These are phyloP conservation scores for Jaculus jaculus DNA, from an alignment of 2,113 vertebrate species.

Conservation along the genomic window DNA sequence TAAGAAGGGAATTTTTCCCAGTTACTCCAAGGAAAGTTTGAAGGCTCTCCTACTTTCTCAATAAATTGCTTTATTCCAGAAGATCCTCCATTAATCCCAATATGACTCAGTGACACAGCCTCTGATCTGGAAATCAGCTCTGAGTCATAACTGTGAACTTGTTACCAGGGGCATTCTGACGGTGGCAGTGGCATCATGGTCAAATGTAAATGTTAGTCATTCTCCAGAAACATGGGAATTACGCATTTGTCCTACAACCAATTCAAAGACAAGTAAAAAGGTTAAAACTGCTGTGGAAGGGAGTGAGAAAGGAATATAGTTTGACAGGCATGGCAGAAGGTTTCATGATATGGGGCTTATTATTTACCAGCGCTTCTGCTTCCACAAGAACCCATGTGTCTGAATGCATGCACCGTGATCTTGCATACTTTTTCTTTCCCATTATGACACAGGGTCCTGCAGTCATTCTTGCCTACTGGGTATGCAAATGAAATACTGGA, in stretches of 20 bases:
- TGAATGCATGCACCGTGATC: not conserved
- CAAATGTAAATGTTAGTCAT: conserved; percentile 61
- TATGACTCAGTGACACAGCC: not conserved
- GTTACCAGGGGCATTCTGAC: conserved; percentile 60
- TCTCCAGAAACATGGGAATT: not conserved
- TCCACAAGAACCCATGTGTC: not conserved
- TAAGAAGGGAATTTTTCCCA: conserved; percentile 37
- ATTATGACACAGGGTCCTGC: not conserved
- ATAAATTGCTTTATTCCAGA: conserved; percentile 43
- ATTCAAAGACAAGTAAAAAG: not conserved
- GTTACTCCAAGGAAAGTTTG: conserved; percentile 33
- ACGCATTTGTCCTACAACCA: not conserved
- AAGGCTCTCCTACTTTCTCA: conserved; percentile 49
- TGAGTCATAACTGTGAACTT: conserved; percentile 64
- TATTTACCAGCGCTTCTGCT: not conserved
- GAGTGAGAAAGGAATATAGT: not conserved
- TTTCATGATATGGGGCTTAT: not conserved
- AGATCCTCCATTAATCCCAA: conserved; percentile 12
- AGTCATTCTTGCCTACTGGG: not conserved
- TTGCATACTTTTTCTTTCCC: not conserved
- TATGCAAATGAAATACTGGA: not conserved
- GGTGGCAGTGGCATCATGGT: conserved; percentile 49
- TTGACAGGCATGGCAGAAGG: not conserved
- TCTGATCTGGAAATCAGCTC: not conserved
- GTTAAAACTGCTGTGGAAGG: not conserved